Conservation (phyloP, 2,888 invertebrate species). For the Drosophila macrospina region DNA sequence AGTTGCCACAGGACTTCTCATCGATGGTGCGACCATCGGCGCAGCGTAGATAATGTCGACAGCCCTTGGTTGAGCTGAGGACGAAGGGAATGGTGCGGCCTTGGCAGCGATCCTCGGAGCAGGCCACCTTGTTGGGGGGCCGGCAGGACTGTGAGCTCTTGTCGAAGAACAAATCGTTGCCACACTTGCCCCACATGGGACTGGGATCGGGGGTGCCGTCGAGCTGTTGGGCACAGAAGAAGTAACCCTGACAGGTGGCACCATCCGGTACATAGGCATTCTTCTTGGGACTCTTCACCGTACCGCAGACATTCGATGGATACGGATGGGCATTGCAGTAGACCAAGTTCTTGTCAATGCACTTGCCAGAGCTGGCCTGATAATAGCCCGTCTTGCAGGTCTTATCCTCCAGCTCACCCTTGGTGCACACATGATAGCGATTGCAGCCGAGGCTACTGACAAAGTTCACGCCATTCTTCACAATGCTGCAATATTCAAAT, state of each 20-base stretch:
- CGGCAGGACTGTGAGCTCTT: conserved; percentile 49
- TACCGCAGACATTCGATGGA: conserved; percentile 66
- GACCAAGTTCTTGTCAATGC: conserved; percentile 48
- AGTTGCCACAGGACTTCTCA: conserved; percentile 70
- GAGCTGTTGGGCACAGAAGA: conserved; percentile 58
- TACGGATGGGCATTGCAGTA: conserved; percentile 58
- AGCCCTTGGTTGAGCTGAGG: conserved; percentile 62
- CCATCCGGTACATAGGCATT: conserved; percentile 55
- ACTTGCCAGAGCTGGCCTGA: conserved; percentile 47
- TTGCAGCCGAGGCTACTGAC: conserved; percentile 55
- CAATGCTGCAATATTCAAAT: conserved; percentile 73
- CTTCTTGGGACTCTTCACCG: conserved; percentile 32
- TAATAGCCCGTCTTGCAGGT: conserved; percentile 59
- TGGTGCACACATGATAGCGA: conserved; percentile 61
- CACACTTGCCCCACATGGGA: conserved; percentile 72
- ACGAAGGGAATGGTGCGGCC: conserved; percentile 75
- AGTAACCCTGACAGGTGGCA: conserved; percentile 76
- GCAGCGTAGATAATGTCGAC: conserved; percentile 77
- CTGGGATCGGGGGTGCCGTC: conserved; percentile 55
- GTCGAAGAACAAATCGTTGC: conserved; percentile 70
- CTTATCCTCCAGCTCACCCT: conserved; percentile 40
- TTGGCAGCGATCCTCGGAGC: conserved; percentile 78
- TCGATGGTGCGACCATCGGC: conserved; percentile 50
- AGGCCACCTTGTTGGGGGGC: conserved; percentile 57
- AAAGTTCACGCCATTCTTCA: conserved; percentile 67